Base-by-base conservation (phyloP, 2,888 invertebrate species). In the Aromia moschata region DNA sequence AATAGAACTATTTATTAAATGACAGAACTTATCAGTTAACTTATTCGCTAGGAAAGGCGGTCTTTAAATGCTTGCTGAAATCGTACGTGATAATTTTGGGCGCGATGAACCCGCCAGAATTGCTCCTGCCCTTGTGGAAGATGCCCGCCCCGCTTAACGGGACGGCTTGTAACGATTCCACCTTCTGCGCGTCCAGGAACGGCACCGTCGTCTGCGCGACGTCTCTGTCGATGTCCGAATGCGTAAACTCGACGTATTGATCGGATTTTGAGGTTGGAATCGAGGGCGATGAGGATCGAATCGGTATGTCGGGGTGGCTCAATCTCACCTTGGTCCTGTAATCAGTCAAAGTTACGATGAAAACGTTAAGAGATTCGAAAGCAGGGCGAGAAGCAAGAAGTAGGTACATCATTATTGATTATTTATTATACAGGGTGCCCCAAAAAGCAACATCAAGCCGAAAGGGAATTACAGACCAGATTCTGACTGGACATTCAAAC, bases 131-230 rank as follows among this genome's bases (percentile, higher is more conserved):
- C 74, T 93, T 92, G 80, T 92, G 92, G 73, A 88, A 88, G 47
- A 94, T 81, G 0, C 93, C 93, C 1, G 91, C 87, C 0, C 94
- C 94, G 41, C 88, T 84, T 0, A 91, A 77, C 14, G 92, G 86
- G 1, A 88, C 84, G 0, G 89, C 85, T 0, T 91, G 88, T 60
- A 80, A 78, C 0, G 91, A 87, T 58, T 84, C 81, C 0, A 93
- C 87, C 7, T 88, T 85, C n/a, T 93, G 93, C 65, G 88, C 84
- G 76, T 94, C 94, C 12, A 94, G 77, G 77, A 90, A 94, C 0
- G 94, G 94, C 56, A 94, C 88, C 0, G 93, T 92, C 64, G 87
- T 90, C 81, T 94, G 94, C 0, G 89, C 91, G 0, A 87, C 92
- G 79, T 94, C 93, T 14, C 86, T 85, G 25, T 87, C 86, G 51